phyloP scores from a whole-genome alignment of 2,797 vertebrate species.

The Bryconaethiops microstoma region DNA sequence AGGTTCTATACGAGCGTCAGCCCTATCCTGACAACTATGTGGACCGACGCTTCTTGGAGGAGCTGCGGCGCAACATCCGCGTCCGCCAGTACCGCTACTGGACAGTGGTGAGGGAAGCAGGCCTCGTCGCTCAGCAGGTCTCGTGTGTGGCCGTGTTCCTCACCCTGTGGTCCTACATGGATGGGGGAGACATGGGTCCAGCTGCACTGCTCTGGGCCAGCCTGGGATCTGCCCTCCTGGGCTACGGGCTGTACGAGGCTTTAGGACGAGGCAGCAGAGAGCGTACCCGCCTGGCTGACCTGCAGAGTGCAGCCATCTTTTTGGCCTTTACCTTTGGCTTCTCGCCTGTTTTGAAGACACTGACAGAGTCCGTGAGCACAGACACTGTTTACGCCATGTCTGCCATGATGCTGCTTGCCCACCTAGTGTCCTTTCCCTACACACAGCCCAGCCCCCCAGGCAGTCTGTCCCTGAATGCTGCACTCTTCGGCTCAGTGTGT shows the following conservation, averaged over 20 bases:
- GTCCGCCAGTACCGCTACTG: constrained; percentile 88
- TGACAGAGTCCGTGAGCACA: constrained; percentile 95
- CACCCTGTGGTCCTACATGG: constrained; percentile 95
- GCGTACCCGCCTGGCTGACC: constrained; percentile 84
- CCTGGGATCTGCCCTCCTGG: constrained; percentile 80
- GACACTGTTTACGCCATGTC: constrained; percentile 99
- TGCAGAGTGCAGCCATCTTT: constrained; percentile 92
- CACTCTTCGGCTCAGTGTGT: constrained; percentile 95
- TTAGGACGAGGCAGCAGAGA: constrained; percentile 72
- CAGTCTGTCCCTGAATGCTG: constrained; percentile 94
- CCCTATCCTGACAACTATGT: constrained; percentile 97
- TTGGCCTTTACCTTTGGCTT: constrained; percentile 95
- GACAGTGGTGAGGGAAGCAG: constrained; percentile 90
- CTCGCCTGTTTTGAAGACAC: constrained; percentile 92
- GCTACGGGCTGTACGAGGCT: constrained; percentile 85
- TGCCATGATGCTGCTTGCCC: constrained; percentile 92
- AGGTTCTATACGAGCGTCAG: constrained; percentile 91
- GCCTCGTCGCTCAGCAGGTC: constrained; percentile 92
- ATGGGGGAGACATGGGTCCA: constrained; percentile 84
- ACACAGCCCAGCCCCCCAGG: constrained; percentile 84
- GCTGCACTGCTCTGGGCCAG: constrained; percentile 80
- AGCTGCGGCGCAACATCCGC: constrained; percentile 89
- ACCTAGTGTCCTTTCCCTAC: constrained; percentile 92
- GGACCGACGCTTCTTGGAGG: constrained; percentile 90
- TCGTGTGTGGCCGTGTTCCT: constrained; percentile 94